Evolutionary conservation across 2,113 vertebrate species (phyloP).

Genomic region (Ursus arctos): DNA sequence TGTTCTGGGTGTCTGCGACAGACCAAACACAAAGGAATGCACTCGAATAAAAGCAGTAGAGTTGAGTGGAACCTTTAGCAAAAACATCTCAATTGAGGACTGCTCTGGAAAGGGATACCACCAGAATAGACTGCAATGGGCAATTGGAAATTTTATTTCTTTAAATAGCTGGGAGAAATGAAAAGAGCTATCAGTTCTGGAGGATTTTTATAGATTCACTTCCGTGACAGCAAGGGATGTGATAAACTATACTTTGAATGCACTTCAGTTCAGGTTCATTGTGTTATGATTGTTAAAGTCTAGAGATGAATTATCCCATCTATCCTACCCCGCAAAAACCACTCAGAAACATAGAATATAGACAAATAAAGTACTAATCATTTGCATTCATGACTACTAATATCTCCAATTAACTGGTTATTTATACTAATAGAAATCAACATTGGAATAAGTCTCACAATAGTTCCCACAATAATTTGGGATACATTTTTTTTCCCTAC

Average conservation of each 20-base stretch:
- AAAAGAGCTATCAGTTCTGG: neutral
- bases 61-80: constrained; percentile 53
- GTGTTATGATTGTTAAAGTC: neutral
- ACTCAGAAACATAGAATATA: neutral
- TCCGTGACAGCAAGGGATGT: neutral
- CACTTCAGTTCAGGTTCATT: neutral
- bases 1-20: constrained; percentile 79
- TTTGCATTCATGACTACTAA: neutral
- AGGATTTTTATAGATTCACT: neutral
- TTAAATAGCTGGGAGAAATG: neutral
- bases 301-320: neutral
- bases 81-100: constrained; percentile 50
- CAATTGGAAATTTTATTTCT: neutral
- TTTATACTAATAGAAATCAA: neutral
- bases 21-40: constrained; percentile 79
- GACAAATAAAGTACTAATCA: neutral
- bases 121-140: neutral
- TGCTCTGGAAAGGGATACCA: neutral
- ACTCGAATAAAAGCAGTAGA: constrained; percentile 43
- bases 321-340: neutral
- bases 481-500: neutral
- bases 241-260: neutral
- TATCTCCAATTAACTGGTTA: neutral
- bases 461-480: neutral
- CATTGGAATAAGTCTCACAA: neutral